Evolutionary conservation across 1,140 invertebrate species (phyloP).

Genomic region (Drosophila guanche): DNA sequence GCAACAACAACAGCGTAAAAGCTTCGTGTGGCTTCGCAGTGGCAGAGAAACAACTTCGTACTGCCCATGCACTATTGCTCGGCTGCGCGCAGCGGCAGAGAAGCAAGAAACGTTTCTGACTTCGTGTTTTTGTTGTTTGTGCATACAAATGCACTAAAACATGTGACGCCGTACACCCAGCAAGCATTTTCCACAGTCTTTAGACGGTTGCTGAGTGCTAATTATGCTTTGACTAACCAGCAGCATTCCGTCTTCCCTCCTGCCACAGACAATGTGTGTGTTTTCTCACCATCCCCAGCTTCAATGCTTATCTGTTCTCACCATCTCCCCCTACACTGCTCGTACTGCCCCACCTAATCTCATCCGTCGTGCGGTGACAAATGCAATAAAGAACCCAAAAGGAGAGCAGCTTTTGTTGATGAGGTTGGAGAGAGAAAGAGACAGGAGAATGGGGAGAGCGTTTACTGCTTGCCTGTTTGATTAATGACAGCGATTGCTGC

Average conservation of each 20-base stretch:
- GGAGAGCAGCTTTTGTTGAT: conserved; percentile 44
- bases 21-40: too few species aligned
- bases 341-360: too few species aligned
- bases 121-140: too few species aligned
- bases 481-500: conserved; percentile 72
- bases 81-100: too few species aligned
- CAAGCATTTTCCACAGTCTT: neutral
- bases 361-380: conserved; percentile 49
- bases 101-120: too few species aligned
- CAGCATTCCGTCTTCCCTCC: neutral
- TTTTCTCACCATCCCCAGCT: conserved; percentile 44
- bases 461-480: conserved; percentile 59
- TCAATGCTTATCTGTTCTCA: conserved; percentile 8
- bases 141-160: too few species aligned
- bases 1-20: too few species aligned
- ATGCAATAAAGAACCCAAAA: conserved; percentile 70
- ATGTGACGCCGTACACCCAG: neutral
- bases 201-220: conserved; percentile 8
- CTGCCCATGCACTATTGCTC: too few species aligned
- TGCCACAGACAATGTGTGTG: conserved; percentile 33
- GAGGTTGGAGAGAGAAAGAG: too few species aligned
- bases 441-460: conserved; percentile 1
- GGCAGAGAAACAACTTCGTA: too few species aligned
- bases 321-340: neutral
- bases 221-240: conserved; percentile 33